Percentiles rank a stretch among this genome's conserved stretches.
phyloP scores from a whole-genome alignment of 2,797 vertebrate species.

The Chloroceryle amazona region DNA sequence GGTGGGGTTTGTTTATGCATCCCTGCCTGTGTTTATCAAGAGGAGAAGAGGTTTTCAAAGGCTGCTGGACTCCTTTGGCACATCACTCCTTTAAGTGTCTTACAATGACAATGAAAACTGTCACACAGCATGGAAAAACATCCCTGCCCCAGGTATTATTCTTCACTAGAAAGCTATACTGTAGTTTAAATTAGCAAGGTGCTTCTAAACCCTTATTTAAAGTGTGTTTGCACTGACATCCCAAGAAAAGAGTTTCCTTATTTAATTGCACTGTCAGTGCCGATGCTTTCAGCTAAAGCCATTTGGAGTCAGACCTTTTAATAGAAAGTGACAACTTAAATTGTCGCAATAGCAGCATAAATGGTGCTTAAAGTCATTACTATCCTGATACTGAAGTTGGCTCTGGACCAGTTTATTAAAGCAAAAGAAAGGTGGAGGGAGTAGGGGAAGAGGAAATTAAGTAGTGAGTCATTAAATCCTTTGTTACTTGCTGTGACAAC shows the following conservation, averaged over 20 bases:
- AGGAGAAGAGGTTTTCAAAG: constrained; percentile 48
- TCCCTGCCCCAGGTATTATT: constrained; percentile 76
- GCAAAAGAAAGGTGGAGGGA: constrained; percentile 71
- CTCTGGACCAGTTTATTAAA: constrained; percentile 82
- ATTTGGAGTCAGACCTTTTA: constrained; percentile 84
- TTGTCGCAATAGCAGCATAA: constrained; percentile 78
- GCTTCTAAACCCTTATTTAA: constrained; percentile 83
- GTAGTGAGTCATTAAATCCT: constrained; percentile 77
- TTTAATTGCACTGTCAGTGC: constrained; percentile 84
- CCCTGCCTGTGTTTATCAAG: neutral
- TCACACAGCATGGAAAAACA: constrained; percentile 31
- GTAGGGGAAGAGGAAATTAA: constrained; percentile 68
- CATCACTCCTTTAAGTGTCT: constrained; percentile 55
- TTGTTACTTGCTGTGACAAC: constrained; percentile 70
- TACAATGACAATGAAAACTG: constrained; percentile 72
- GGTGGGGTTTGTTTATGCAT: neutral
- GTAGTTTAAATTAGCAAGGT: constrained; percentile 85
- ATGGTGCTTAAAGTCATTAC: constrained; percentile 82
- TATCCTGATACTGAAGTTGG: constrained; percentile 79
- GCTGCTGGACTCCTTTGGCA: constrained; percentile 44
- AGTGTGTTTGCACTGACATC: constrained; percentile 81
- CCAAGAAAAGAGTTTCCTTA: constrained; percentile 76
- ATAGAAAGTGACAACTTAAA: constrained; percentile 86
- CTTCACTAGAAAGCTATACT: constrained; percentile 85
- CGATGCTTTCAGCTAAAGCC: constrained; percentile 79